These are phyloP conservation scores for Redunca redunca DNA, from an alignment of 2,113 vertebrate genomes.

Conservation along the genomic window DNA sequence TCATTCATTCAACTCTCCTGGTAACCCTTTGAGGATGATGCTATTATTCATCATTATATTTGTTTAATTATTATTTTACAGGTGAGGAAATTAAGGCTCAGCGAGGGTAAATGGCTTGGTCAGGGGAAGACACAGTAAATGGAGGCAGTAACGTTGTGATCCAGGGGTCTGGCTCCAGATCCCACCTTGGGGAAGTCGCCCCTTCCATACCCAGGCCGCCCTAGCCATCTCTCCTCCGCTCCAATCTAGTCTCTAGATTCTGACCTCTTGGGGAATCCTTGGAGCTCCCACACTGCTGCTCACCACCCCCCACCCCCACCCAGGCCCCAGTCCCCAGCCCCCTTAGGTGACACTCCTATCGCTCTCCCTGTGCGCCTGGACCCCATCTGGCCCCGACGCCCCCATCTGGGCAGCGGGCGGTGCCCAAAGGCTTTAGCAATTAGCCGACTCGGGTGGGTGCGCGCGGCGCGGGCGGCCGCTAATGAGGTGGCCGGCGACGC, in stretches of 20 bases:
- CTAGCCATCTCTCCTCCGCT: accelerated
- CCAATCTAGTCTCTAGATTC: neutral
- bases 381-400: conserved; percentile 23
- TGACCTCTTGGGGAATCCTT: neutral
- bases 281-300: neutral
- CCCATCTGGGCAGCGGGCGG: neutral
- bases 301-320: accelerated
- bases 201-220: too few species aligned
- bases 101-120: neutral
- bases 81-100: neutral
- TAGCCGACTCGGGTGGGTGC: neutral
- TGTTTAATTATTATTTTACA: neutral
- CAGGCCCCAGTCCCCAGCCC: accelerated
- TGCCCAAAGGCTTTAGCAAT: neutral
- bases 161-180: too few species aligned
- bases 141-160: neutral
- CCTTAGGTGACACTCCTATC: neutral
- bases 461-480: neutral
- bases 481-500: neutral
- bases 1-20: neutral
- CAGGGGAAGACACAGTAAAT: neutral
- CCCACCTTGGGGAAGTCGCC: accelerated
- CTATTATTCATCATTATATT: neutral
- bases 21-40: neutral
- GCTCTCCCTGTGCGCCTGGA: neutral